Percentiles rank a stretch among this genome's conserved stretches.
These are phyloP conservation scores for Agonopterix heracliana DNA, from an alignment of 2,888 invertebrate species.

Conservation along the genomic window DNA sequence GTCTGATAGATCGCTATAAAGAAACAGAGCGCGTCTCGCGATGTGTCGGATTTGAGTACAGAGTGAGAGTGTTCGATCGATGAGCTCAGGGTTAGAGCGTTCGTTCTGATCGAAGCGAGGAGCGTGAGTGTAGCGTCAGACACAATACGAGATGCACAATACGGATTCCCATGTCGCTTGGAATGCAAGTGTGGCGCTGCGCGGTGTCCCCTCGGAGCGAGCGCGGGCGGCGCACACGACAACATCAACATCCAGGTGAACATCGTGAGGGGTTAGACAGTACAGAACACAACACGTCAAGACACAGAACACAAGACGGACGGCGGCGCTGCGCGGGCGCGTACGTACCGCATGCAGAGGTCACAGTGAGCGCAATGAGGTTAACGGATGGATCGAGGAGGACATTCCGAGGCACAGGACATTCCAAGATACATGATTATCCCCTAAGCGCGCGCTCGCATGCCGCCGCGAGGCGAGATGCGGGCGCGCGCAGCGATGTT, in stretches of 20 bases:
- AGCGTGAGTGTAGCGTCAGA: conserved; percentile 24
- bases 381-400: conserved; percentile 70
- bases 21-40: conserved; percentile 39
- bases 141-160: conserved; percentile 49
- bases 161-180: conserved; percentile 75
- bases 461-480: conserved; percentile 35
- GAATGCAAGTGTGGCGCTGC: conserved; percentile 68
- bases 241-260: conserved; percentile 56
- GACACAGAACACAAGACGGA: conserved; percentile 71
- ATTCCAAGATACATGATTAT: conserved; percentile 78
- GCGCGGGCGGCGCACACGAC: conserved; percentile 29
- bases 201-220: conserved; percentile 24
- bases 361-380: conserved; percentile 61
- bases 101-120: conserved; percentile 23
- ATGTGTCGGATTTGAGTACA: conserved; percentile 33
- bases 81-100: conserved; percentile 22
- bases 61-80: conserved; percentile 16
- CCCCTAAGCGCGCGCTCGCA: conserved; percentile 70
- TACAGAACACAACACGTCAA: conserved; percentile 72
- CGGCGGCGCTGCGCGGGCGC: conserved; percentile 38
- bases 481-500: conserved; percentile 72
- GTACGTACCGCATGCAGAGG: conserved; percentile 66
- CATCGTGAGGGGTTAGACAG: conserved; percentile 48
- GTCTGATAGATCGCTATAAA: conserved; percentile 48
- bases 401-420: conserved; percentile 78